These are phyloP conservation scores for Smutsia gigantea DNA, from an alignment of 2,797 vertebrate species.

Conservation along the genomic window DNA sequence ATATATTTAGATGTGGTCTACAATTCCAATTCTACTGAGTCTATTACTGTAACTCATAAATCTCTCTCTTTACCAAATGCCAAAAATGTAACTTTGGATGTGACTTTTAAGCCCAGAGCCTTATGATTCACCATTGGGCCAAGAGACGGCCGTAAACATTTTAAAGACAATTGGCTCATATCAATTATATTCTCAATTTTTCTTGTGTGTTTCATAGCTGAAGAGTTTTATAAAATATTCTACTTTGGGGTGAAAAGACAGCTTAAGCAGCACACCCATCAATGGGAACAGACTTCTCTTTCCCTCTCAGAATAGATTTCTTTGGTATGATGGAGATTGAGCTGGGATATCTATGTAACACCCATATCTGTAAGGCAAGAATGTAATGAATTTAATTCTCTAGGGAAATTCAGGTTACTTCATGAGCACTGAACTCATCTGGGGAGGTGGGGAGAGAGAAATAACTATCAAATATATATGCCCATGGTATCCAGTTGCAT, in stretches of 20 bases:
- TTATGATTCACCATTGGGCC: not conserved
- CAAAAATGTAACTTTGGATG: not conserved
- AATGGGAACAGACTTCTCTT: not conserved
- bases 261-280: not conserved
- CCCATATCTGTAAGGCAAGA: constrained; percentile 49
- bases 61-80: not conserved
- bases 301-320: not conserved
- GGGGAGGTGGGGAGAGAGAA: constrained; percentile 20
- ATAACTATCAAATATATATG: constrained; percentile 51
- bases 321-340: not conserved
- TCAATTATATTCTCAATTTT: not conserved
- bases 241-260: not conserved
- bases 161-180: not conserved
- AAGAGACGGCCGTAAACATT: not conserved
- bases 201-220: not conserved
- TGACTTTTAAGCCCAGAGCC: not conserved
- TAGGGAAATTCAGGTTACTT: constrained; percentile 67
- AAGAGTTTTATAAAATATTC: not conserved
- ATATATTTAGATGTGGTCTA: not conserved
- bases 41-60: not conserved
- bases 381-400: constrained; percentile 62
- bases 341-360: constrained; percentile 9
- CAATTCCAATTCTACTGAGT: not conserved
- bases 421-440: constrained; percentile 45
- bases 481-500: constrained; percentile 37